A percentile compares a stretch with the other conserved stretches of the same genome.
These are phyloP conservation scores for Calidris pygmaea DNA, from an alignment of 2,113 vertebrate genomes.

Conservation along the genomic window DNA sequence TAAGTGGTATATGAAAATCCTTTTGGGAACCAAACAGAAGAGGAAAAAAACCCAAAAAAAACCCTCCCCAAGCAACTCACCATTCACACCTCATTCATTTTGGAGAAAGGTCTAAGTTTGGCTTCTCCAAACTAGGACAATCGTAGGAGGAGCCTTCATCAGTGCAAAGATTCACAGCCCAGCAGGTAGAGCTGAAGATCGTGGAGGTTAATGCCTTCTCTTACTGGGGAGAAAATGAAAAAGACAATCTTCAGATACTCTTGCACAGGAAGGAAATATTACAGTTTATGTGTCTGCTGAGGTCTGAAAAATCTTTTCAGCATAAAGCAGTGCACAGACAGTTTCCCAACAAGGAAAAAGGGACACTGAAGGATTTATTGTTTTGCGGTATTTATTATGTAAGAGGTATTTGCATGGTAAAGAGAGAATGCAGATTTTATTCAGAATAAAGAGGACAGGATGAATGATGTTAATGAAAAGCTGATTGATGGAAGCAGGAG, in stretches of 20 bases:
- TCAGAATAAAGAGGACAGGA: not conserved
- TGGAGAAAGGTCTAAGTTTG: not conserved
- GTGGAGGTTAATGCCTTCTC: not conserved
- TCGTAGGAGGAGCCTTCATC: not conserved
- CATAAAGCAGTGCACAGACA: not conserved
- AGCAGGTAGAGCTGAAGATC: not conserved
- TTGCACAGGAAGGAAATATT: not conserved
- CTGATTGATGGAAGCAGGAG: constrained; percentile 38
- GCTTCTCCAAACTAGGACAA: not conserved
- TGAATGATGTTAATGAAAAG: constrained; percentile 47
- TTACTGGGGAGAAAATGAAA: not conserved
- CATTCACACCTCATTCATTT: not conserved
- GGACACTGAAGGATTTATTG: not conserved
- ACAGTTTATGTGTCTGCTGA: not conserved
- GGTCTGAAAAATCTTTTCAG: constrained; percentile 17
- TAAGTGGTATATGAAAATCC: not conserved
- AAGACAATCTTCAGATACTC: not conserved
- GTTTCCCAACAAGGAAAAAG: not conserved
- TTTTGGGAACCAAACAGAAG: not conserved
- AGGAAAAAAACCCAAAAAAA: not conserved
- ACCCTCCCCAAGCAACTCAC: not conserved
- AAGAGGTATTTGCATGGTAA: constrained; percentile 36
- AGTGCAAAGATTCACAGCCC: not conserved
- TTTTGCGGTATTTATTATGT: constrained; percentile 14
- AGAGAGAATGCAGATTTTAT: constrained; percentile 30